Evolutionary conservation across 2,797 vertebrate genomes (phyloP), one percentile per base, ranked within the genome.

Genomic region (Telmatherina bonti): DNA sequence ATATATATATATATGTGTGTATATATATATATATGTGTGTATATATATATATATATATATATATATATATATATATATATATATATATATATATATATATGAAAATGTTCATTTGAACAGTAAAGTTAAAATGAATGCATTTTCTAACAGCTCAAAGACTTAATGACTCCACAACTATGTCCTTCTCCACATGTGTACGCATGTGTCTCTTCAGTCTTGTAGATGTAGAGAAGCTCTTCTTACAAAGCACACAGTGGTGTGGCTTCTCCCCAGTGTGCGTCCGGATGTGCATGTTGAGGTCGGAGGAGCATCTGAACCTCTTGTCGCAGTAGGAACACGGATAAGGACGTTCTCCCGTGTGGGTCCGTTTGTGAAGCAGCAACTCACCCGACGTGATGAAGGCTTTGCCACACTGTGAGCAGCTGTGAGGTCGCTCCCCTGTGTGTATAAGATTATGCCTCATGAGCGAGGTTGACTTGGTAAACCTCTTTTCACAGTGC

Each of bases 381-480:
- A 93, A 87, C 74, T 92, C 91, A 0, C 89, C 84, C 0, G 91
- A 92, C 0, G 89, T 91, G 24, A 92, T 82, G 71, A 93, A 92
- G 9, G 81, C 85, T 74, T 92, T 93, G 2, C 78, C 75, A 2
- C 92, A 93, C 62, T 88, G 84, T 2, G 81, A 27, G 68, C 92
- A 93, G 54, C 69, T 74, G 69, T 92, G 89, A 2, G 92, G 92
- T 15, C 88, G 82, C 62, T 93, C 89, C n/a, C 90, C 91, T 0
- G 90, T 93, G 80, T 92, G 91, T 20, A 80, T 91, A 38, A 91
- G 78, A 13, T 90, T 87, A 20, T 93, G 92, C 7, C 89, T 81
- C 12, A 87, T 26, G 0, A 93, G 88, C 0, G 88, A 90, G 8
- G 89, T 85, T 0, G 87, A 89, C 77, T 91, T 91, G 63, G 88